These are phyloP conservation scores for Decapterus maruadsi DNA, from an alignment of 2,797 vertebrate genomes.

Conservation along the genomic window DNA sequence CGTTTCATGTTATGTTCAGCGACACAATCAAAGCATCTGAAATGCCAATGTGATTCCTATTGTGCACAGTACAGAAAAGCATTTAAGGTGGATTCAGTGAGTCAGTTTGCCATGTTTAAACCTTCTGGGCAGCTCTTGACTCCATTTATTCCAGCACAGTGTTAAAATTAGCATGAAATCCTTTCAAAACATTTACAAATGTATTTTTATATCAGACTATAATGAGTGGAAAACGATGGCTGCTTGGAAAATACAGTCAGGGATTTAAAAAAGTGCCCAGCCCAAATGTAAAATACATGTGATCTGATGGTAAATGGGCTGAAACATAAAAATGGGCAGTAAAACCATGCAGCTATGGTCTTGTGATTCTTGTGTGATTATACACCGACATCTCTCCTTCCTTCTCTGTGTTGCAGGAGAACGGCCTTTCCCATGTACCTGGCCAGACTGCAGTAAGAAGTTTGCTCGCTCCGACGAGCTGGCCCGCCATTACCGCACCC, in stretches of 20 bases:
- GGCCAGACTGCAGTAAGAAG: constrained; percentile 98
- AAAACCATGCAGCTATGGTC: neutral
- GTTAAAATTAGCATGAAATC: constrained; percentile 1
- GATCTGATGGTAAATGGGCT: neutral
- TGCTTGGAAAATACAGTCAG: neutral
- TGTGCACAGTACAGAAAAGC: neutral
- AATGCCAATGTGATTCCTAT: neutral
- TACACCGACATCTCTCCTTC: constrained; percentile 12
- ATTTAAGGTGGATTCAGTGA: constrained; percentile 18
- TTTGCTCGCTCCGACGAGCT: constrained; percentile 98
- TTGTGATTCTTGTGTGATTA: neutral
- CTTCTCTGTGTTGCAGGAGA: constrained; percentile 86
- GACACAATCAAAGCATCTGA: neutral
- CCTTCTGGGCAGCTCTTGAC: neutral
- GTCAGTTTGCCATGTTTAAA: constrained; percentile 21
- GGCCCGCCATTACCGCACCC: constrained; percentile 97
- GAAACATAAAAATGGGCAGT: neutral
- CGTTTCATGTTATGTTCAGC: constrained; percentile 1
- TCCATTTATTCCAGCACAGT: constrained; percentile 11
- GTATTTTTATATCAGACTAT: neutral
- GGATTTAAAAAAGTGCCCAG: neutral
- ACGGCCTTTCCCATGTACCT: constrained; percentile 95
- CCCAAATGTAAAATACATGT: neutral
- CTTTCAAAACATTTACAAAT: neutral
- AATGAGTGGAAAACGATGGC: neutral